Base-by-base conservation (phyloP, 2,888 invertebrate genomes). In the Minunthozetes semirufus region DNA sequence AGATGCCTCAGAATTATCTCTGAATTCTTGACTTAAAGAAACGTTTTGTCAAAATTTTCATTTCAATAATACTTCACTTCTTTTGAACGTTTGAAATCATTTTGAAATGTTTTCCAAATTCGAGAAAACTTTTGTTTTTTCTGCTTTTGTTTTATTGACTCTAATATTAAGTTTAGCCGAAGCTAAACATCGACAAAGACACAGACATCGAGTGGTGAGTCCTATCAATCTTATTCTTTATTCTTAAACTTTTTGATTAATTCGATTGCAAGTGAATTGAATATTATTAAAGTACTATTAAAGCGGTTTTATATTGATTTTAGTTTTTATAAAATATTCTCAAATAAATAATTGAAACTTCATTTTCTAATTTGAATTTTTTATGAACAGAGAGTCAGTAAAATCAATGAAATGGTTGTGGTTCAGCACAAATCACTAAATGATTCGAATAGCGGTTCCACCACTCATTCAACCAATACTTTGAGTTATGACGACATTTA, bases 401-500 rank as follows among this genome's bases (percentile, higher is more conserved):
- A 63, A 56, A 17, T 66, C 38, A 75, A 75, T 48, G 72, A 29
- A 6, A 75, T 72, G 72, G 38, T 75, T 19, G 56, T 75, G 2
- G 72, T 75, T 48, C 72, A 59, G n/a, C 75, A 72, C 22, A 72
- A 56, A 17, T 75, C 71, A 9, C 17, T 56, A 29, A 53, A 50
- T n/a, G 74, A 68, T 2, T 33, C 68, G 29, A 68, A n/a, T 29
- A 38, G 19, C 25, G 42, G n/a, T 13, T 19, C 25, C 19, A 63
- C 53, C 2, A 48, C n/a, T 13, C 2, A 4, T 8, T 19, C 42
- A n/a, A 22, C 42, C 5, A 22, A 73, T 17, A 22, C 27, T 29
- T 25, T 72, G 33, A 75, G 48, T 25, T 59, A 50, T 22, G 61
- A 75, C 29, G 71, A 74, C 75, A 53, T 77, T 3, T 78, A 77